Evolutionary conservation across 2,113 vertebrate species (phyloP).

Genomic region (Collichthys lucidus): DNA sequence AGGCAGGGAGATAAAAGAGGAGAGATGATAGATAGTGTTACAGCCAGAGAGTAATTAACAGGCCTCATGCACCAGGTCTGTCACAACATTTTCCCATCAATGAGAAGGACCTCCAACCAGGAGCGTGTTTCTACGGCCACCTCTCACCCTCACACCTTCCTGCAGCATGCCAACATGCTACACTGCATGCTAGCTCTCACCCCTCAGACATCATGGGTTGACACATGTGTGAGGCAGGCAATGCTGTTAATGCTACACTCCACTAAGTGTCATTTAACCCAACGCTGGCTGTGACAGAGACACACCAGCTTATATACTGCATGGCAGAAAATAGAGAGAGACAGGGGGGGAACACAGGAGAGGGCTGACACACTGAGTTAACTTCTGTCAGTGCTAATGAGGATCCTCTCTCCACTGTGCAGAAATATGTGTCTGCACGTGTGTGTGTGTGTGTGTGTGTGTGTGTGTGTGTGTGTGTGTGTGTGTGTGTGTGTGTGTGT

Average conservation of each 20-base stretch:
- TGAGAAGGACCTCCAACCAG: constrained; percentile 44
- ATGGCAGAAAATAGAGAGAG: constrained; percentile 41
- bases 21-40: constrained; percentile 47
- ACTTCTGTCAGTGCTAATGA: constrained; percentile 78
- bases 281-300: constrained; percentile 49
- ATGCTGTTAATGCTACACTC: constrained; percentile 40
- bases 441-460: constrained; percentile 32
- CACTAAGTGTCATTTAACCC: constrained; percentile 56
- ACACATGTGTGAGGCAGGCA: constrained; percentile 44
- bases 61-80: constrained; percentile 54
- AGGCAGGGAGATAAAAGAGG: constrained; percentile 51
- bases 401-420: constrained; percentile 66
- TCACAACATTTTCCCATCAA: constrained; percentile 52
- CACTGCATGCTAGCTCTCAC: constrained; percentile 43
- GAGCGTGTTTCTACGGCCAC: constrained; percentile 25
- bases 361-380: constrained; percentile 71
- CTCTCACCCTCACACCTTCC: constrained; percentile 31
- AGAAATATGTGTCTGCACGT: constrained; percentile 50
- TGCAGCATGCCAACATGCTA: constrained; percentile 40
- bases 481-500: constrained; percentile 26
- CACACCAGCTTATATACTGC: background rate
- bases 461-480: constrained; percentile 30
- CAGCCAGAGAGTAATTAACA: constrained; percentile 64
- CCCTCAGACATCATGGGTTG: constrained; percentile 37
- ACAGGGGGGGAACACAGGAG: constrained; percentile 46